These are phyloP conservation scores for Mallotus villosus DNA, from an alignment of 2,797 vertebrate genomes.

Conservation along the genomic window DNA sequence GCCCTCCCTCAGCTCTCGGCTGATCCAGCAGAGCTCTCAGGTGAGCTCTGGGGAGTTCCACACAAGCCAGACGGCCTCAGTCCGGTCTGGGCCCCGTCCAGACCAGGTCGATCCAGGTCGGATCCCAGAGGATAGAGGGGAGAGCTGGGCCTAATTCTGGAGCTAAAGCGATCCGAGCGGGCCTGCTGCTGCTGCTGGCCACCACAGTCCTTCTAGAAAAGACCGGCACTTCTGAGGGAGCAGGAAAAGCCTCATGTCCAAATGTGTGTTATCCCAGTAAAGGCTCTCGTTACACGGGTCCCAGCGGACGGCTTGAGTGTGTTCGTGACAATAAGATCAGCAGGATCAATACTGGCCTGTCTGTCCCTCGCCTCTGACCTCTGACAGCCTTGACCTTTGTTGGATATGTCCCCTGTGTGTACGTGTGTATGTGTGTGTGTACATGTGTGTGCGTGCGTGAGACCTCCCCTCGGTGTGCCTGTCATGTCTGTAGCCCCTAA, in stretches of 20 bases:
- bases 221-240: too few relatives aligned
- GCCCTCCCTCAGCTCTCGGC: slow-evolving; percentile 13
- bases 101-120: not conserved
- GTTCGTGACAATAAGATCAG: slow-evolving; percentile 37
- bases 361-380: slow-evolving; percentile 23
- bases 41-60: slow-evolving; percentile 12
- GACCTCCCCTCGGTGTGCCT: not conserved
- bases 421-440: slow-evolving; percentile 11
- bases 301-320: slow-evolving; percentile 27
- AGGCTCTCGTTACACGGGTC: slow-evolving; percentile 20
- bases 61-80: slow-evolving; percentile 14
- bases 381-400: slow-evolving; percentile 25
- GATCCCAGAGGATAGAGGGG: slow-evolving; percentile 3
- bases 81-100: not conserved
- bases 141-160: slow-evolving; percentile 21
- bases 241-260: too few relatives aligned
- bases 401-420: slow-evolving; percentile 9
- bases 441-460: not conserved
- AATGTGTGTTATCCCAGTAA: slow-evolving; percentile 23
- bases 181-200: not conserved
- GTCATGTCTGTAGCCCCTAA: slow-evolving; percentile 12
- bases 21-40: slow-evolving; percentile 15
- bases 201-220: too few relatives aligned
- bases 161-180: not conserved
- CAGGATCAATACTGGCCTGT: slow-evolving; percentile 34